Base-by-base conservation (phyloP, 2,113 vertebrate species). In the Lamprotornis superbus region DNA sequence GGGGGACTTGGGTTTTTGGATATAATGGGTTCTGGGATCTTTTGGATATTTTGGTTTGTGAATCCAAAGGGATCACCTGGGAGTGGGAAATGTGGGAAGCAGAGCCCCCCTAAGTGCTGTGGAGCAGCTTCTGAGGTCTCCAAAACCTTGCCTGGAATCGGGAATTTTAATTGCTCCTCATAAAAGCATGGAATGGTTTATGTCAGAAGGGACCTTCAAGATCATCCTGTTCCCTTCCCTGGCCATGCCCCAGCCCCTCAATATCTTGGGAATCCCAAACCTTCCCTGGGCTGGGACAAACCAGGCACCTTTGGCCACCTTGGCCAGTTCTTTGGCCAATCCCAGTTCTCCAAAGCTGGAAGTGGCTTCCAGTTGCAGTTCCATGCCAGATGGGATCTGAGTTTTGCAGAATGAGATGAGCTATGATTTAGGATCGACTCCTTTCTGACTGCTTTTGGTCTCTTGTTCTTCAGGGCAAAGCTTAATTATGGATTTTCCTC, bases 361-460 rank as follows among this genome's bases (percentile, higher is more conserved):
- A 53, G 22, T 9, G 49, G 20, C 25, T 10, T 14, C 80, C 55
- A 28, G 42, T 10, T 16, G 11, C 35, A 11, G 10, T 9, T 73
- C 47, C 0, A 0, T 9, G 47, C 47, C 2, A 1, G 67, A 30
- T 40, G 2, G 1, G 55, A 19, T 64, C 68, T 1, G 2, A 39
- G 9, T 55, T 63, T 23, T 27, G 7, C 1, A 2, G 33, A 27
- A 73, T 5, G 13, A 52, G 25, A 7, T 0, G 3, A 24, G 6
- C 80, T 31, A 0, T 7, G 21, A 22, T 63, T 63, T 46, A 9
- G 22, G 68, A 46, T 13, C 11, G 0, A 14, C 39, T 73, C 39
- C 3, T 3, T 39, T 39, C 39, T 1, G 0, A 5, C 33, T 27
- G 27, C 18, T 64, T 64, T 39, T 15, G 9, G n/a, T 28, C n/a